Base-by-base conservation (phyloP, 2,888 invertebrate genomes). In the Volucella inanis region DNA sequence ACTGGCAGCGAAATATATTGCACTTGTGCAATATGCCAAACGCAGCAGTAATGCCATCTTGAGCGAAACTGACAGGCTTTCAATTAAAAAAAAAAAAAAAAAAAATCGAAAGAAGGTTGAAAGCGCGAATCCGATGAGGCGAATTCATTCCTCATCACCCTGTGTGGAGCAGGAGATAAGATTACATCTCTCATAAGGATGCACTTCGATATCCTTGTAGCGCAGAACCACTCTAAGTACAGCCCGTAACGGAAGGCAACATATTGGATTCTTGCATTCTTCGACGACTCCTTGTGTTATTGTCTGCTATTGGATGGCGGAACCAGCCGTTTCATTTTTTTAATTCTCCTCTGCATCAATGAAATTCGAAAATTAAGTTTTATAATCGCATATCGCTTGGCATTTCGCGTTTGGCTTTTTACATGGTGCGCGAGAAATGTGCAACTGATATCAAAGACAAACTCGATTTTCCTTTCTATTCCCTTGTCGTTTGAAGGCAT, bases 391-490 rank as follows among this genome's bases (percentile, higher is more conserved):
- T 65, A 52, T 18, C 38, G 52, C 45, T 43, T 57, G 31, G 6
- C 4, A 22, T 22, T 22, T 22, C 22, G 22, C 31, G 6, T 31
- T 31, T 31, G 31, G 31, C 6, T 4, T 31, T 31, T 31, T 6
- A 31, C 31, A 31, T 31, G 31, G 31, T 6, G 31, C 83, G 79
- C 79, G 70, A 84, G 68, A 84, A 79, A 79, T 77, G 59, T 84
- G 83, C 79, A 84, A 84, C 83, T 84, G 83, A 84, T 84, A 75
- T 84, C 83, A 84, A 84, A 84, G 75, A 65, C 41, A 65, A 70
- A 57, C 47, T 81, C 64, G 45, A n/a, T 55, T 75, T 71, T 12
- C 71, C 31, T 22, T 74, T 55, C 65, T 50, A 70, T 70, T 52
- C 43, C 31, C 64, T 54, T 45, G 41, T 59, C 71, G 54, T 67